A percentile compares a stretch with the other conserved stretches of the same genome.
phyloP scores from a whole-genome alignment of 2,113 vertebrate genomes.

The Enhydra lutris region DNA sequence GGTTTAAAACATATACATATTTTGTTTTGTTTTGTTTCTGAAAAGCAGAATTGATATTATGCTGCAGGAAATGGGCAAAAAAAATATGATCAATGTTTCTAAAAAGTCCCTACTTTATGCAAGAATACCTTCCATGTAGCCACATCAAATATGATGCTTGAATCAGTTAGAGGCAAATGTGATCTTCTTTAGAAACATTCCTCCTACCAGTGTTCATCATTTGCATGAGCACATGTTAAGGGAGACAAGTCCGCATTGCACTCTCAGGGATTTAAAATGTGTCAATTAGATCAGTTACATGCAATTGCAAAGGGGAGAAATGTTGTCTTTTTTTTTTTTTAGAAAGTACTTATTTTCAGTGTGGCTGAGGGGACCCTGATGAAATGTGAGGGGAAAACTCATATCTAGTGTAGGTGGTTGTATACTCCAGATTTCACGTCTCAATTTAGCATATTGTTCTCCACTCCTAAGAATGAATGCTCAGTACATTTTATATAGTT shows the following conservation, averaged over 20 bases:
- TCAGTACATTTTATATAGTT: background rate
- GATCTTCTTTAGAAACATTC: background rate
- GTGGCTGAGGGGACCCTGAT: accelerated
- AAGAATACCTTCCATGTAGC: background rate
- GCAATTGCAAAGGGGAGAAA: background rate
- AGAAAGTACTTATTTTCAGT: background rate
- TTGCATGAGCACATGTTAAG: background rate
- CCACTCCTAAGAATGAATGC: background rate
- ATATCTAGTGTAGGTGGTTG: background rate
- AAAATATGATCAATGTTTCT: background rate
- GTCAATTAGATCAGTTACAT: background rate
- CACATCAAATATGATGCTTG: background rate
- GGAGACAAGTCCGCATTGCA: background rate
- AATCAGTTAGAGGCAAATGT: background rate
- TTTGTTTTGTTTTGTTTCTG: background rate
- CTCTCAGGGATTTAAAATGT: background rate
- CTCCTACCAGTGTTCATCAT: background rate
- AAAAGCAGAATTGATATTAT: background rate
- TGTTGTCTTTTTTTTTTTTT: no score
- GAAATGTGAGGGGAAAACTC: background rate
- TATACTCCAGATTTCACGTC: background rate
- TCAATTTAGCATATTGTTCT: background rate
- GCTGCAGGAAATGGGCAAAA: background rate
- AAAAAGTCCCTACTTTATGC: background rate
- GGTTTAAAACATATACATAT: background rate